Conservation (phyloP, 2,797 vertebrate genomes). For the Phalanger gymnotis region DNA sequence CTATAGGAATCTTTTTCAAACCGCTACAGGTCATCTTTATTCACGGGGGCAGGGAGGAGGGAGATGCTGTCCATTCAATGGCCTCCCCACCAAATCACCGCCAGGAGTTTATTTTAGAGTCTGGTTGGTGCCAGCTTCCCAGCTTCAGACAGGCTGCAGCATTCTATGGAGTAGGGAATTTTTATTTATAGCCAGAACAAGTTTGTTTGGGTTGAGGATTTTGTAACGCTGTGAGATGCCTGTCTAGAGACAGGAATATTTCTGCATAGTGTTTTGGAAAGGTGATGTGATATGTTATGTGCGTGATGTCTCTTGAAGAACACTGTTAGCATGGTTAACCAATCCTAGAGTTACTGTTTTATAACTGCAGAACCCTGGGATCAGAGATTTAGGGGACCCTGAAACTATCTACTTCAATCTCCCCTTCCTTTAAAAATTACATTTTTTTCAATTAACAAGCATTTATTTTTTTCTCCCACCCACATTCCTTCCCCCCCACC, state of each 20-base stretch:
- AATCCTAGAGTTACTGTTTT: background rate
- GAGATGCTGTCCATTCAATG: constrained; percentile 47
- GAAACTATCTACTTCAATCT: background rate
- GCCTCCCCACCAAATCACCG: background rate
- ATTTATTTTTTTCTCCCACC: background rate
- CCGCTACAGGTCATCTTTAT: background rate
- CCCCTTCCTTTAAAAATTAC: background rate
- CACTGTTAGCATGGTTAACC: background rate
- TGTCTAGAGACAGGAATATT: constrained; percentile 7
- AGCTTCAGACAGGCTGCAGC: constrained; percentile 39
- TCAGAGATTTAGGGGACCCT: background rate
- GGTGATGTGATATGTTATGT: background rate
- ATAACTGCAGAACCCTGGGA: background rate
- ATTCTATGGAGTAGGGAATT: constrained; percentile 36
- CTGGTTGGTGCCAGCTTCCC: constrained; percentile 36
- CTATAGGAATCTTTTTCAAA: constrained; percentile 16
- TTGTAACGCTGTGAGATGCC: constrained; percentile 3
- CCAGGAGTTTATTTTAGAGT: constrained; percentile 68
- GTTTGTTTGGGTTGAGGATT: constrained; percentile 15
- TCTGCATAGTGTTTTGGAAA: constrained; percentile 42
- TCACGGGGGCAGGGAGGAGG: background rate
- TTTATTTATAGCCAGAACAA: constrained; percentile 41
- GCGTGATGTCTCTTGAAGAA: background rate
- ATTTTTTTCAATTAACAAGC: background rate
- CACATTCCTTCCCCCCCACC: background rate